phyloP scores from a whole-genome alignment of 2,797 vertebrate species.

The Helarctos malayanus region DNA sequence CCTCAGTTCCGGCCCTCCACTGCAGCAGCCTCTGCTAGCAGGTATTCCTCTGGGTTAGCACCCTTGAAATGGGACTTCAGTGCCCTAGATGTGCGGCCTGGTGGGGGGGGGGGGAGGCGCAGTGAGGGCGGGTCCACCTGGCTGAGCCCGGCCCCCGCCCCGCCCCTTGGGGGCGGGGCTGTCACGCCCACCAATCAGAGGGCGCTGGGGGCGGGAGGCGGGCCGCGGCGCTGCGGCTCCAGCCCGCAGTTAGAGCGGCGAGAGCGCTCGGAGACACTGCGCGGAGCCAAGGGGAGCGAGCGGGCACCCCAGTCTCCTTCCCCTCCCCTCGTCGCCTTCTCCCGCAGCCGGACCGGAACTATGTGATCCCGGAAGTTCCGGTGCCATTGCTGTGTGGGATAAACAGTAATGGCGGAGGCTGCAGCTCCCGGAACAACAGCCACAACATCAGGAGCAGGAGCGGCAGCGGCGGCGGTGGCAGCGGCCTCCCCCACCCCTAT shows the following conservation, averaged over 20 bases:
- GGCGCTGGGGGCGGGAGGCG: conserved; percentile 28
- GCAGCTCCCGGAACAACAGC: conserved; percentile 92
- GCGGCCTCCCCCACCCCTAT: conserved; percentile 81
- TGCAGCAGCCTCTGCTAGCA: no score
- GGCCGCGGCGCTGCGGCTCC: neutral
- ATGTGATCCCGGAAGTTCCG: conserved; percentile 94
- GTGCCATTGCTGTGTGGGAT: conserved; percentile 93
- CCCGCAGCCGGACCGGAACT: conserved; percentile 87
- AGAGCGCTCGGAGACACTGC: neutral
- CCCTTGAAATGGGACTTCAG: neutral
- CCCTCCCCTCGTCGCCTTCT: neutral
- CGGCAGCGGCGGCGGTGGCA: conserved; percentile 81
- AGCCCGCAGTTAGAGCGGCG: neutral
- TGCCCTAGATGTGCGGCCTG: accelerated
- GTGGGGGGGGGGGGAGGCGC: accelerated
- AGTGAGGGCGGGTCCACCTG: neutral
- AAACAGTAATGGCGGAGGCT: conserved; percentile 99
- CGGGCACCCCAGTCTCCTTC: neutral
- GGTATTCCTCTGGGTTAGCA: accelerated
- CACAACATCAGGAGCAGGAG: conserved; percentile 83
- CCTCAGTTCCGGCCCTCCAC: no score
- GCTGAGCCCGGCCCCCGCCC: neutral
- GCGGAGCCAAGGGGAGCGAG: conserved; percentile 17
- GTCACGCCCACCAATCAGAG: neutral
- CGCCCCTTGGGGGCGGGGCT: conserved; percentile 79